Evolutionary conservation across 92 coral and sea anemone genomes (phyloP), one percentile per base, ranked within the genome.

Genomic region (Actinernus sp.): DNA sequence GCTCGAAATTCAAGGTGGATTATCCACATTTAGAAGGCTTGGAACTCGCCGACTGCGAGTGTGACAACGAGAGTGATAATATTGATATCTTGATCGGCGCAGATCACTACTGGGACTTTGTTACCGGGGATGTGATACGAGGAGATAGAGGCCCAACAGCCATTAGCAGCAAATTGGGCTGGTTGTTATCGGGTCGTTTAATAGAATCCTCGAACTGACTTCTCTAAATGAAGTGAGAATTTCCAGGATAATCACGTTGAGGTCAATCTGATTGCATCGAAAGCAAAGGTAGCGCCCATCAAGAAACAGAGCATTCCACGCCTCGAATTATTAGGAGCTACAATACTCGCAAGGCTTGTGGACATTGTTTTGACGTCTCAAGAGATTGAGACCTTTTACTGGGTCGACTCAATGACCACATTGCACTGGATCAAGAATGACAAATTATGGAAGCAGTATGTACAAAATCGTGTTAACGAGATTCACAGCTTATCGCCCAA

Each of bases 71-170:
- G 2, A 29, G 45, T 17, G 43, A 56, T 27, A 32, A 22, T 0
- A 69, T 61, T 34, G 79, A 79, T 32, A 31, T 79, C 19, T 55
- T 69, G 2, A 55, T 80, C 48, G 88, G 88, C 1, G 48, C 71
- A 0, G 70, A 79, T 59, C 26, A 54, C 26, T 81, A 65, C 26
- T 81, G 88, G 88, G 56, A 73, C 39, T 21, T 81, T 22, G 88
- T 81, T 17, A 12, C 33, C 26, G 88, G 76, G 0, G 59, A 81
- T 10, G 50, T 61, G 32, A 26, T 63, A 1, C 46, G 36, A 4
- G 80, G 80, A 3, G 87, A n/a, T n/a, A n/a, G n/a, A n/a, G n/a
- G n/a, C n/a, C n/a, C n/a, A n/a, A n/a, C n/a, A n/a, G n/a, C n/a
- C n/a, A n/a, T n/a, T n/a, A n/a, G n/a, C n/a, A n/a, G n/a, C n/a